Percentiles rank a stretch among this genome's conserved stretches.
Conservation (phyloP, 2,113 vertebrate species). For the Physeter macrocephalus region DNA sequence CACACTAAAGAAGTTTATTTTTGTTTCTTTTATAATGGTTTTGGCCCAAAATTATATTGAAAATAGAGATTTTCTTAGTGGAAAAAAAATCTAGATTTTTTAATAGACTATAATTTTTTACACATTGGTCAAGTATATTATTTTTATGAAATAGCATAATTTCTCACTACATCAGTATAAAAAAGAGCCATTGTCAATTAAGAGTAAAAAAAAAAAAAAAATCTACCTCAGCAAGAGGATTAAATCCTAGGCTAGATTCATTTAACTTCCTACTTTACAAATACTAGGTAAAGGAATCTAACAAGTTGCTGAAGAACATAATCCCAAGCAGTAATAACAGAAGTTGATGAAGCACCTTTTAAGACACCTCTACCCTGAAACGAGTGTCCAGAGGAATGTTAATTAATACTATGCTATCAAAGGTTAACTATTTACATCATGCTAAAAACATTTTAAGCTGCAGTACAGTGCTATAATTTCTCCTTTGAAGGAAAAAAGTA, state of each 20-base stretch:
- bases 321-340: not conserved
- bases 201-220: slow-evolving; percentile 28
- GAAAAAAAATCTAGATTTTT: not conserved
- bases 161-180: not conserved
- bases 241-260: slow-evolving; percentile 14
- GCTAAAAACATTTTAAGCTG: not conserved
- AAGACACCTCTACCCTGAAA: not conserved
- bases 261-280: slow-evolving; percentile 24
- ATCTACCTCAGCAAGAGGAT: not conserved
- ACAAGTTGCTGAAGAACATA: not conserved
- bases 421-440: not conserved
- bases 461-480: slow-evolving; percentile 17
- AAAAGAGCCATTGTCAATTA: slow-evolving; percentile 15
- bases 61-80: slow-evolving; percentile 29
- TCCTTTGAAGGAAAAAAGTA: slow-evolving; percentile 18
- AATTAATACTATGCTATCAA: not conserved
- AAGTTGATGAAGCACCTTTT: slow-evolving; percentile 15
- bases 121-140: slow-evolving; percentile 43
- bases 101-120: slow-evolving; percentile 27
- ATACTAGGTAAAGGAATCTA: not conserved
- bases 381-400: not conserved
- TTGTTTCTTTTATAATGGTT: slow-evolving; percentile 28
- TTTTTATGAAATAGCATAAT: slow-evolving; percentile 25
- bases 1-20: slow-evolving; percentile 51
- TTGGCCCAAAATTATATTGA: slow-evolving; percentile 46